Evolutionary conservation across 2,888 invertebrate genomes (phyloP), one percentile per base, ranked within the genome.

Genomic region (Ferdinandea cuprea): DNA sequence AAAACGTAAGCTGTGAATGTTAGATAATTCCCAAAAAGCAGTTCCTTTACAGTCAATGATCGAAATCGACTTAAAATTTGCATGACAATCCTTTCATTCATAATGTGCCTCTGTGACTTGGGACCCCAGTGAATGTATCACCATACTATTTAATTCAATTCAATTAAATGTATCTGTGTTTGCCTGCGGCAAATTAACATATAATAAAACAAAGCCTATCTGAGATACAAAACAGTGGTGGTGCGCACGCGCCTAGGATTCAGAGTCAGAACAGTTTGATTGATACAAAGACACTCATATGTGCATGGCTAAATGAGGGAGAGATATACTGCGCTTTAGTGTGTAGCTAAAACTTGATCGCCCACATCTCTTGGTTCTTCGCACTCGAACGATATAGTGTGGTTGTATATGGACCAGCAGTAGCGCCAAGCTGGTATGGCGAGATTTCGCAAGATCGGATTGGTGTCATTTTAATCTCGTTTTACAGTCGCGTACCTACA

Each of bases 401-500:
- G 52, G 46, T 13, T 46, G 37, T 72, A 61, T 77, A 72, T 81
- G 77, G 71, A 81, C 66, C 48, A 15, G 37, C 50, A 50, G 58
- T 19, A 19, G 25, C 21, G 50, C n/a, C 37, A 13, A 25, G 25
- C 5, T 25, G 25, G 25, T 25, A 40, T 19, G 52, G 52, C n/a
- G 17, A 28, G 71, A 71, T 81, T 77, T 77, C 54, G 77, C 71
- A 81, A 81, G 54, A 66, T 40, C 42, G 65, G 66, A 77, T 77
- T 66, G 66, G 77, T 81, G 81, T 81, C 81, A 77, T 46, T 81
- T 77, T 69, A 81, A 77, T 81, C 77, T 81, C 48, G 61, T 77
- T 77, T 65, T 68, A 73, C 37, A 73, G 46, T 54, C 25, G 28
- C 25, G 52, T n/a, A n/a, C n/a, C 50, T 66, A 46, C 28, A 66